These are phyloP conservation scores for Aethina tumida DNA, from an alignment of 1,140 invertebrate genomes.

Conservation along the genomic window DNA sequence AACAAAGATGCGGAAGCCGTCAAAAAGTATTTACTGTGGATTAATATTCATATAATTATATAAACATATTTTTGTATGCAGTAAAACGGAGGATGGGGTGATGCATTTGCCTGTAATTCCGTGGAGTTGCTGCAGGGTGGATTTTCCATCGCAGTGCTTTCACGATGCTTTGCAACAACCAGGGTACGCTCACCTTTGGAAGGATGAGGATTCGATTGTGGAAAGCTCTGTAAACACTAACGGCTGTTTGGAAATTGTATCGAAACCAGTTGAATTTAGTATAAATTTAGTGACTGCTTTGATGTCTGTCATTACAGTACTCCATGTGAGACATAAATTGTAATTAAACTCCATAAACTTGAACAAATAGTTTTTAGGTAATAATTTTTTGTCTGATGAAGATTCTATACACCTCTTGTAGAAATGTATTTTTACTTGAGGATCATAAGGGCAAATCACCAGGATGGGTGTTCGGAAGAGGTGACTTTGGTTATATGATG, in stretches of 20 bases:
- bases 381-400: slow-evolving; percentile 21
- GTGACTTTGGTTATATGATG: slow-evolving; percentile 23
- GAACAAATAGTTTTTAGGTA: slow-evolving; percentile 13
- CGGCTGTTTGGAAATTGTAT: slow-evolving; percentile 29
- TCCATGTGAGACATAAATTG: slow-evolving; percentile 16
- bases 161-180: slow-evolving; percentile 34
- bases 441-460: slow-evolving; percentile 26
- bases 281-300: slow-evolving; percentile 15
- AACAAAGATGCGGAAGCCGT: slow-evolving; percentile 26
- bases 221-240: slow-evolving; percentile 26
- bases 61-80: slow-evolving; percentile 2
- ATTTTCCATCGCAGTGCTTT: slow-evolving; percentile 32
- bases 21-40: slow-evolving; percentile 26
- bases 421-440: slow-evolving; percentile 30
- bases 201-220: slow-evolving; percentile 24
- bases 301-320: slow-evolving; percentile 13
- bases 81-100: slow-evolving; percentile 2
- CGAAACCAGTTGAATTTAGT: slow-evolving; percentile 22
- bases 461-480: slow-evolving; percentile 32
- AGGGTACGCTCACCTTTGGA: slow-evolving; percentile 26
- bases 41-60: not conserved
- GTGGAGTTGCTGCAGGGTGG: slow-evolving; percentile 33
- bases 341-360: slow-evolving; percentile 1
- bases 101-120: slow-evolving; percentile 24
- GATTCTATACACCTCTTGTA: slow-evolving; percentile 32